Evolutionary conservation across 2,113 vertebrate species (phyloP), one percentile per base, ranked within the genome.

Genomic region (Larimichthys polyactis): DNA sequence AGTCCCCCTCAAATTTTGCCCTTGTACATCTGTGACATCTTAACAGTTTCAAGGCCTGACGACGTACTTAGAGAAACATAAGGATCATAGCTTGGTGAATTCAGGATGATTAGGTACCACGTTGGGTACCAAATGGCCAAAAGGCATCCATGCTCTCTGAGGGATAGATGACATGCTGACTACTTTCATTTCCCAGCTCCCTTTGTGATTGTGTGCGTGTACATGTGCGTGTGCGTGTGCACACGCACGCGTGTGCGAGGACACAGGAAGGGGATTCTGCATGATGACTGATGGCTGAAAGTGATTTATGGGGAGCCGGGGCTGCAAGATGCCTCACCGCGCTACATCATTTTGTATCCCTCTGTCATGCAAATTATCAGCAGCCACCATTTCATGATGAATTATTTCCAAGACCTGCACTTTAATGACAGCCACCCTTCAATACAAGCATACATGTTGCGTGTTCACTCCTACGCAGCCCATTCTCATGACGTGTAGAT

Each of bases 281-380:
- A 10, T 43, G 62, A 20, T 79, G 86, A 86, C 79, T 87, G 89
- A 93, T 89, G 82, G 86, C 91, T 86, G 84, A 82, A 29, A 77
- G 68, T 89, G 85, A 94, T 93, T 91, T 91, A 94, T 92, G 87
- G 59, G 71, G 49, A 78, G 57, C 75, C 49, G 55, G 71, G 68
- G 83, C 85, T 71, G 57, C 65, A 65, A 78, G 72, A 85, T 71
- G 79, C 78, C 59, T 84, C 73, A 14, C 77, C 55, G 12, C 59
- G 69, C 75, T 81, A 32, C 83, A 91, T 91, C 89, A 92, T 93
- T 92, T 85, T 75, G 76, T 80, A 81, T 88, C 85, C 86, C 79
- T 92, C 85, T 94, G 84, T 93, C 92, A 91, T 93, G 93, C 90
- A 90, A 93, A 93, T 93, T 80, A 92, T 88, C 83, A 82, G 68